A percentile compares a stretch with the other conserved stretches of the same genome.
Conservation (phyloP, 2,113 vertebrate species). For the Misgurnus anguillicaudatus region DNA sequence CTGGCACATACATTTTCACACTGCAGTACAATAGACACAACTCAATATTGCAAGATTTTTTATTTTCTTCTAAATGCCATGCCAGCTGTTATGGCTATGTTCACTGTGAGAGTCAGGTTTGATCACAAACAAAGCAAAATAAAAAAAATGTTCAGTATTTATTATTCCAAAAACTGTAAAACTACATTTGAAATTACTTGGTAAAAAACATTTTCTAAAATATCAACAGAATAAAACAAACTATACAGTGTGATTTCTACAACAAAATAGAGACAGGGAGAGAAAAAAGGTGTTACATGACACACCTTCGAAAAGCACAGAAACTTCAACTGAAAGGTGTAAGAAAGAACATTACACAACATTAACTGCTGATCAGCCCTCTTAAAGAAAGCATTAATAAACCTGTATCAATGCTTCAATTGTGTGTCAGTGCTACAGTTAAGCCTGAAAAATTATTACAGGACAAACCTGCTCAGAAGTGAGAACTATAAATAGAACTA, state of each 20-base stretch:
- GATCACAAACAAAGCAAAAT: no score
- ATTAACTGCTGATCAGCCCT: not conserved
- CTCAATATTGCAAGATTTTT: no score
- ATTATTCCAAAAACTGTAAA: no score
- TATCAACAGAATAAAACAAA: constrained; percentile 19
- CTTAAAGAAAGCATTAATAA: not conserved
- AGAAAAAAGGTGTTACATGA: not conserved
- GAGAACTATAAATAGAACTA: not conserved
- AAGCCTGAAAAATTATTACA: not conserved
- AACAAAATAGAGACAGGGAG: not conserved
- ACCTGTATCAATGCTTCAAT: not conserved
- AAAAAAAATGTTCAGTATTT: no score
- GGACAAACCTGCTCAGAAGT: not conserved
- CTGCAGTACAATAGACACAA: no score
- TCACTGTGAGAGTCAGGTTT: no score
- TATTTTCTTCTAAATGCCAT: no score
- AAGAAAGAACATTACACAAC: not conserved
- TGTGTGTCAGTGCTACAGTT: not conserved
- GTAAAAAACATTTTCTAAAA: no score
- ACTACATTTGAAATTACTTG: no score
- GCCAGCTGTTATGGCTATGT: no score
- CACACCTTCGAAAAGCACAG: not conserved
- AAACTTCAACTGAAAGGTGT: not conserved
- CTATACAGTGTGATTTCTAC: constrained; percentile 25
- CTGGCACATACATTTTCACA: no score